These are phyloP conservation scores for Seira ritae DNA, from an alignment of 2,888 invertebrate species.

Conservation along the genomic window DNA sequence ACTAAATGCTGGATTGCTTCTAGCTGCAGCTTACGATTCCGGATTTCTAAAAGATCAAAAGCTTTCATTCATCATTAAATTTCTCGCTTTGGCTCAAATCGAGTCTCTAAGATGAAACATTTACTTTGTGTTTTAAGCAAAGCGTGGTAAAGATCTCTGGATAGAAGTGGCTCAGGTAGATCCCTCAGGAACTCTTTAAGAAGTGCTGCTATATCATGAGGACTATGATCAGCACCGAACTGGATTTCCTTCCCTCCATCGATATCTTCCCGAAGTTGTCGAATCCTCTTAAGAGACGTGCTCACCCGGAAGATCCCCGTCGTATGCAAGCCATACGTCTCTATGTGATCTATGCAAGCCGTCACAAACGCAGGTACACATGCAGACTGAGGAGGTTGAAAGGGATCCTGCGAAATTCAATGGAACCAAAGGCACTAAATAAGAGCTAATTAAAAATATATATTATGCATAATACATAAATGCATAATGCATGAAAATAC, in stretches of 20 bases:
- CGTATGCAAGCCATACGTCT: conserved; percentile 87
- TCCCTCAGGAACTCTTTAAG: conserved; percentile 96
- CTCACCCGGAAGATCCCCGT: conserved; percentile 95
- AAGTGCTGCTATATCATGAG: conserved; percentile 94
- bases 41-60: conserved; percentile 80
- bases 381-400: conserved; percentile 23
- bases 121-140: conserved; percentile 94
- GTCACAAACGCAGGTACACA: conserved; percentile 87
- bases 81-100: too few species aligned
- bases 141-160: conserved; percentile 90
- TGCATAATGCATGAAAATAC: not conserved
- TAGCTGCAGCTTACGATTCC: conserved; percentile 88
- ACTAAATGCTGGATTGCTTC: conserved; percentile 90
- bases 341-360: conserved; percentile 88
- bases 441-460: conserved; percentile 12
- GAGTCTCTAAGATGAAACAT: too few species aligned
- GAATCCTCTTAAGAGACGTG: conserved; percentile 92
- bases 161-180: conserved; percentile 93
- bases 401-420: conserved; percentile 35
- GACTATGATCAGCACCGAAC: conserved; percentile 88
- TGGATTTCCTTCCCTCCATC: conserved; percentile 84
- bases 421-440: not conserved
- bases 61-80: not conserved
- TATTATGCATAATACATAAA: too few species aligned
- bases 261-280: conserved; percentile 94